Conservation (phyloP, 1,140 invertebrate species). For the Telenomus remus region DNA sequence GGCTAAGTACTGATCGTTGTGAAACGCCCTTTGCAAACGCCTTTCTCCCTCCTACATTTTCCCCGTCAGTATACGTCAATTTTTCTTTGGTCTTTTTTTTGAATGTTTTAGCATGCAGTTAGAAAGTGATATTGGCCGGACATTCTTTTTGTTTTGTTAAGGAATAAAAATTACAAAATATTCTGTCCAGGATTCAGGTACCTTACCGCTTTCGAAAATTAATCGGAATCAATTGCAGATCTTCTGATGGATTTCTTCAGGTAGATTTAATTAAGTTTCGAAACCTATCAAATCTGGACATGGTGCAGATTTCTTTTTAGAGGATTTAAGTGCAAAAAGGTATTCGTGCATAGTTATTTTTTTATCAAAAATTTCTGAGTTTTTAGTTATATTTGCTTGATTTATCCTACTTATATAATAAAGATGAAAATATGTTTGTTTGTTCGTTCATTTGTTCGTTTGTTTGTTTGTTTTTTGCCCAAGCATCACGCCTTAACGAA, state of each 20-base stretch:
- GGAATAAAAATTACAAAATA: slow-evolving; percentile 7
- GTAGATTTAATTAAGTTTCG: background rate
- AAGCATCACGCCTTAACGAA: too few relatives aligned
- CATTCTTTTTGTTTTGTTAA: background rate
- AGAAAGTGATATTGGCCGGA: slow-evolving; percentile 1
- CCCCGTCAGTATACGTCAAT: too few relatives aligned
- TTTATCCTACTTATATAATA: too few relatives aligned
- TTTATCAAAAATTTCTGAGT: background rate
- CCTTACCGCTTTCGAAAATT: background rate
- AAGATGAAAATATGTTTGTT: too few relatives aligned
- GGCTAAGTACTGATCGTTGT: slow-evolving; percentile 4
- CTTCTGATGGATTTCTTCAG: background rate
- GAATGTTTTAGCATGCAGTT: background rate
- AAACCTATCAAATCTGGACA: slow-evolving; percentile 2
- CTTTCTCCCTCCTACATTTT: background rate
- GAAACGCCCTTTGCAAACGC: slow-evolving; percentile 1
- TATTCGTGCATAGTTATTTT: background rate
- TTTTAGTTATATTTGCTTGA: background rate
- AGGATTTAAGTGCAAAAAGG: background rate
- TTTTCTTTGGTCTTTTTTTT: slow-evolving; percentile 8
- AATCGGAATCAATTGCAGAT: background rate
- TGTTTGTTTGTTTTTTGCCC: too few relatives aligned
- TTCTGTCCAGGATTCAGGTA: background rate
- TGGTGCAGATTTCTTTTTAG: background rate
- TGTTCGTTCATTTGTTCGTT: too few relatives aligned